A percentile compares a stretch with the other conserved stretches of the same genome.
phyloP scores from a whole-genome alignment of 1,140 invertebrate species.

The Agrypnia vestita region DNA sequence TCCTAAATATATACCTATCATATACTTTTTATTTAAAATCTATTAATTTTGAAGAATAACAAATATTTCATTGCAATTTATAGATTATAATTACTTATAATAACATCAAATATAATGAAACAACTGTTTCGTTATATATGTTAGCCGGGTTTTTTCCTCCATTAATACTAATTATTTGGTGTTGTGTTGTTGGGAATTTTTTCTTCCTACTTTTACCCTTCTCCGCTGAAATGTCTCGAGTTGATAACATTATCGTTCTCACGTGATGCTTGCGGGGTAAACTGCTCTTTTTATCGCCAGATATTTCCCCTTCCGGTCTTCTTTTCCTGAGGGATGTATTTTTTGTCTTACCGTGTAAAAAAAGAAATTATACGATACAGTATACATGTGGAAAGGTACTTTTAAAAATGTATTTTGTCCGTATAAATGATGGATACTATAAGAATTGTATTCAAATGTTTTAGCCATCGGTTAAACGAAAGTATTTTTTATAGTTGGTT shows the following conservation, averaged over 20 bases:
- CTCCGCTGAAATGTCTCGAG: slow-evolving; percentile 16
- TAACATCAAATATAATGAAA: background rate
- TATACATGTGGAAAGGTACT: no score
- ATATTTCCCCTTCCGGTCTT: background rate
- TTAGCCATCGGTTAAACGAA: no score
- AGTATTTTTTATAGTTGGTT: no score
- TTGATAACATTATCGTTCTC: slow-evolving; percentile 36
- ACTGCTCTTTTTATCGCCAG: background rate
- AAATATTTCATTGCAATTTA: no score
- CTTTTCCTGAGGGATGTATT: slow-evolving; percentile 7
- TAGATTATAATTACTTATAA: no score
- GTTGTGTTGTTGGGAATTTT: slow-evolving; percentile 18
- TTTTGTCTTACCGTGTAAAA: slow-evolving; percentile 9
- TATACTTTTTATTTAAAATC: no score
- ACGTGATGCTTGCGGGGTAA: slow-evolving; percentile 28
- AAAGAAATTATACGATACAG: background rate
- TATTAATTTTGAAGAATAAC: no score
- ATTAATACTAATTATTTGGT: slow-evolving; percentile 16
- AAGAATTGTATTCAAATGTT: no score
- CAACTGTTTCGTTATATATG: background rate
- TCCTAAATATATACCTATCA: no score
- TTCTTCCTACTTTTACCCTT: slow-evolving; percentile 5
- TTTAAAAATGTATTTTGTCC: no score
- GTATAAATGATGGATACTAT: no score
- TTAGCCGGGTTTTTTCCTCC: background rate